Evolutionary conservation across 2,113 vertebrate genomes (phyloP).

Genomic region (Acrocephalus arundinaceus): DNA sequence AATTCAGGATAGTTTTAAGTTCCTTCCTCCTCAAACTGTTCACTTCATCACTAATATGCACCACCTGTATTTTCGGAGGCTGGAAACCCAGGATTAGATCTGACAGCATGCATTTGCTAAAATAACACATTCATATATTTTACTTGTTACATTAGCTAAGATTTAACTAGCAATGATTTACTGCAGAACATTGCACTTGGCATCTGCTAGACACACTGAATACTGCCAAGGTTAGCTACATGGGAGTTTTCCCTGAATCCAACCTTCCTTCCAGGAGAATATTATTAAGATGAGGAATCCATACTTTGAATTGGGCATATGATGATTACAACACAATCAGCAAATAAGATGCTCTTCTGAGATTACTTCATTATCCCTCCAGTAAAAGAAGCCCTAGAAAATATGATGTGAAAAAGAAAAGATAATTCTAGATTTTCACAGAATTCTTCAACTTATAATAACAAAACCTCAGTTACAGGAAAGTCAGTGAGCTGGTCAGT

Average conservation of each 20-base stretch:
- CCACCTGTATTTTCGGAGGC: background rate
- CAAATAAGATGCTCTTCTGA: background rate
- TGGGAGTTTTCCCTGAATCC: background rate
- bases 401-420: background rate
- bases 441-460: background rate
- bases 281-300: background rate
- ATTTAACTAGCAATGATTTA: background rate
- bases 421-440: background rate
- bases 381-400: background rate
- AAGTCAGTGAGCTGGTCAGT: background rate
- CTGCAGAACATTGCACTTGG: background rate
- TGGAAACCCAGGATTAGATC: background rate
- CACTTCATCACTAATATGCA: background rate
- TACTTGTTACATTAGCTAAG: background rate
- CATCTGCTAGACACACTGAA: background rate
- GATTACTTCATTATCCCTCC: background rate
- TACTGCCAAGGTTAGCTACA: background rate
- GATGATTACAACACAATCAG: background rate
- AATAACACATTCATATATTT: background rate
- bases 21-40: background rate
- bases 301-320: background rate
- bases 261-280: background rate
- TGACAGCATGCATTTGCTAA: background rate
- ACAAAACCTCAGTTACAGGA: background rate
- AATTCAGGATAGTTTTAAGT: background rate